Conservation (phyloP, 2,113 vertebrate species). For the Chelonoidis abingdonii region DNA sequence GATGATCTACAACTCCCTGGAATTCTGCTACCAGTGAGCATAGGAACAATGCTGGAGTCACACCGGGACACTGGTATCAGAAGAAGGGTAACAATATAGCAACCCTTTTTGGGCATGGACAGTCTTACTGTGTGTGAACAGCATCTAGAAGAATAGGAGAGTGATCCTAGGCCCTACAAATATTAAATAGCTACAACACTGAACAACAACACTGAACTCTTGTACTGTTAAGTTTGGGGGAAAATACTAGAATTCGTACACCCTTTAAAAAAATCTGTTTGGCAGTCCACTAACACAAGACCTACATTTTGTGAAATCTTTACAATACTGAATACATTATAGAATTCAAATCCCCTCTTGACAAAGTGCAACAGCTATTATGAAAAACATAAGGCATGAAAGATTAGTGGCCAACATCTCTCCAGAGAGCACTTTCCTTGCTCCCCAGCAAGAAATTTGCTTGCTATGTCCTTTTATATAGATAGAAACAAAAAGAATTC, state of each 20-base stretch:
- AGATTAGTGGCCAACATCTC: not conserved
- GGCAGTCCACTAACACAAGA: not conserved
- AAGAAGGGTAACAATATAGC: not conserved
- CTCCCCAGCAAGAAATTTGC: not conserved
- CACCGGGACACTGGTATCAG: not conserved
- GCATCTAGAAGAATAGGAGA: not conserved
- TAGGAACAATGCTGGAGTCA: not conserved
- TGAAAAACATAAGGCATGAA: not conserved
- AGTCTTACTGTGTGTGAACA: not conserved
- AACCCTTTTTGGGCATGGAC: not conserved
- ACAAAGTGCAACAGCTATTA: not conserved
- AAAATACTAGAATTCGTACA: not conserved
- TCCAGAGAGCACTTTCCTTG: not conserved
- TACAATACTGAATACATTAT: not conserved
- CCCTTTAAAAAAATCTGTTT: not conserved
- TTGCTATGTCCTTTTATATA: not conserved
- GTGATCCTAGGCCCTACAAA: not conserved
- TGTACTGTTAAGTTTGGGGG: not conserved
- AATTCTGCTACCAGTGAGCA: not conserved
- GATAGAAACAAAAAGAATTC: conserved; percentile 1
- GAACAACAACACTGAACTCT: not conserved
- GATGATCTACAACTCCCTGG: not conserved
- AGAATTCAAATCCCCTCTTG: not conserved
- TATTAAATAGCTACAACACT: not conserved
- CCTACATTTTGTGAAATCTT: not conserved